Percentiles rank a stretch among this genome's conserved stretches.
Evolutionary conservation across 2,888 invertebrate species (phyloP).

Genomic region (Ernsta delagoae): DNA sequence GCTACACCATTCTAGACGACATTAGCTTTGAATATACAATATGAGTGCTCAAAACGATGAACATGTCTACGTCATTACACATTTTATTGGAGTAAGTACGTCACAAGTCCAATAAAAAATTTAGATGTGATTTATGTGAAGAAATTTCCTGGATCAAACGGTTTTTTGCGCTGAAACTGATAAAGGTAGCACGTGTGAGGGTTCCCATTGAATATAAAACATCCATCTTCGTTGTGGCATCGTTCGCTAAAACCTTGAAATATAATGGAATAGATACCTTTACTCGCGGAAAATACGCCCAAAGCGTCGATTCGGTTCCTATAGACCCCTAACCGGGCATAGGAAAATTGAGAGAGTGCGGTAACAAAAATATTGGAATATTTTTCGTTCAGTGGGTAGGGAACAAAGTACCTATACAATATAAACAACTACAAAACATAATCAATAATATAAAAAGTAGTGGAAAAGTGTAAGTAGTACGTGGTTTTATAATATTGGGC

Average conservation of each 20-base stretch:
- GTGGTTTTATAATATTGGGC: no score
- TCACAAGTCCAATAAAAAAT: no score
- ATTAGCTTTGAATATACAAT: not conserved
- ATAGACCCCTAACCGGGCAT: no score
- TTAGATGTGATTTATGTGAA: no score
- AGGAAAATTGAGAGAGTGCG: not conserved
- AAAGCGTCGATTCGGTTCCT: not conserved
- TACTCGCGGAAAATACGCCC: not conserved
- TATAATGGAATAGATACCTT: not conserved
- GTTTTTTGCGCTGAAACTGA: not conserved
- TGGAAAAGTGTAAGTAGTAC: no score
- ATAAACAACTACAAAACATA: no score
- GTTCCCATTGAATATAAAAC: slow-evolving; percentile 4
- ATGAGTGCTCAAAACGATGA: no score
- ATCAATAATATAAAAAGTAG: no score
- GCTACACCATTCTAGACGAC: not conserved
- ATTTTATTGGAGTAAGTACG: no score
- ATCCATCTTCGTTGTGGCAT: not conserved
- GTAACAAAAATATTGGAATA: not conserved
- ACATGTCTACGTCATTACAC: no score
- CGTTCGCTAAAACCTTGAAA: slow-evolving; percentile 2
- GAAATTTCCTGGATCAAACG: no score
- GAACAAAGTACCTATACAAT: no score
- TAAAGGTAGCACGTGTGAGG: not conserved
- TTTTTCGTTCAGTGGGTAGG: slow-evolving; percentile 1